These are phyloP conservation scores for Prochilodus magdalenae DNA, from an alignment of 2,113 vertebrate genomes.

Conservation along the genomic window DNA sequence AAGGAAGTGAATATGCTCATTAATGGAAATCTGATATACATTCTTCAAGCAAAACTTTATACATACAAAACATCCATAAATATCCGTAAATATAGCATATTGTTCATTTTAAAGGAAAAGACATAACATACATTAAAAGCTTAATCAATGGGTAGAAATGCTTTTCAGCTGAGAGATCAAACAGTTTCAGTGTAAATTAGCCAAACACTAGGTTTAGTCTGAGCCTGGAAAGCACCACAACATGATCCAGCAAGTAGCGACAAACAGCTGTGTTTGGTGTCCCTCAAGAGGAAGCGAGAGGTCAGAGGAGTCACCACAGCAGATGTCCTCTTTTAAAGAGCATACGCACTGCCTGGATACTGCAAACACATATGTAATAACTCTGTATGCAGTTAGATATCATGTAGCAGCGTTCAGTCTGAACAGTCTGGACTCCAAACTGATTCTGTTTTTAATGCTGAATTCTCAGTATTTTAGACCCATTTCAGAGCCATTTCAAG, in stretches of 20 bases:
- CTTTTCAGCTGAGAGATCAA: neutral
- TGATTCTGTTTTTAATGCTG: neutral
- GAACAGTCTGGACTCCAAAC: neutral
- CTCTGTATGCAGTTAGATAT: neutral
- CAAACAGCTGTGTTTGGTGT: slow-evolving; percentile 41
- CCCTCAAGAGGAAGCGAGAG: slow-evolving; percentile 24
- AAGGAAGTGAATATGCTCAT: too few relatives aligned
- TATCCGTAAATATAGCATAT: neutral
- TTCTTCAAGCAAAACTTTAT: too few relatives aligned
- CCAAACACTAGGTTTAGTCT: neutral
- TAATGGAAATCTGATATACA: too few relatives aligned
- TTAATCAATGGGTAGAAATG: neutral
- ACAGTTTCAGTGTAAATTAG: neutral
- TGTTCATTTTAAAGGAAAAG: neutral
- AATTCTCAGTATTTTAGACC: too few relatives aligned
- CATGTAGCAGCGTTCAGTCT: slow-evolving; percentile 5
- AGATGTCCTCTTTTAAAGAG: slow-evolving; percentile 34
- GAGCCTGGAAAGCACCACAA: slow-evolving; percentile 4
- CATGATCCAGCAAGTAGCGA: slow-evolving; percentile 15
- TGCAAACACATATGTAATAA: slow-evolving; percentile 23
- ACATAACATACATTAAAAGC: neutral
- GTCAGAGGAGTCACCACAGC: slow-evolving; percentile 28
- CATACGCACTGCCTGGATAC: slow-evolving; percentile 31
- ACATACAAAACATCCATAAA: too few relatives aligned
- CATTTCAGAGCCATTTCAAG: too few relatives aligned